Conservation (phyloP, 2,113 vertebrate species). For the Ochotona curzoniae region DNA sequence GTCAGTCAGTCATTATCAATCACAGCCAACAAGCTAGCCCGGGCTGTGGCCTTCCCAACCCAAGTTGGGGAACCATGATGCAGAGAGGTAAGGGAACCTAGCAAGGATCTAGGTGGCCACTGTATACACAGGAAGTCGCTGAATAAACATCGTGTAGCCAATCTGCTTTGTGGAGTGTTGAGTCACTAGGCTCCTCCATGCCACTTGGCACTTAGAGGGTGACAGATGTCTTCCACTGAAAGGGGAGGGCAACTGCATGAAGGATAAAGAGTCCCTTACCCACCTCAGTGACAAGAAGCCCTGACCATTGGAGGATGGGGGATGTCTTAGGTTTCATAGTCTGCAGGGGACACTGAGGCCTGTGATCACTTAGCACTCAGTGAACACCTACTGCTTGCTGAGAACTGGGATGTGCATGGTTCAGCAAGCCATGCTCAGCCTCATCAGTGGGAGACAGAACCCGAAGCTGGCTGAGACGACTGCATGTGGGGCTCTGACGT, state of each 20-base stretch:
- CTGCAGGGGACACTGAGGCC: not conserved
- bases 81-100: not conserved
- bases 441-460: too few relatives aligned
- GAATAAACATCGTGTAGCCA: slow-evolving; percentile 65
- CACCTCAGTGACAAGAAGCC: not conserved
- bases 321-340: not conserved
- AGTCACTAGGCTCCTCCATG: not conserved
- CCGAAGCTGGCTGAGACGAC: not conserved
- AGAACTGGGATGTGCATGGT: not conserved
- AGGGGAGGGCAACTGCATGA: not conserved
- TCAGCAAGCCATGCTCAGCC: not conserved
- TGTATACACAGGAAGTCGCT: slow-evolving; percentile 6
- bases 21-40: not conserved
- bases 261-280: not conserved
- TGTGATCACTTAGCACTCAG: not conserved
- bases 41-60: not conserved
- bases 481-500: not conserved
- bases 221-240: not conserved
- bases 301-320: not conserved
- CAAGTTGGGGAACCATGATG: not conserved
- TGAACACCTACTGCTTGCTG: not conserved
- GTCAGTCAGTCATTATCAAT: not conserved
- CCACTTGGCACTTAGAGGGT: not conserved
- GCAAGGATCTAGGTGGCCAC: not conserved
- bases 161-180: slow-evolving; percentile 15